A percentile compares a stretch with the other conserved stretches of the same genome.
Conservation (phyloP, 2,888 invertebrate species). For the Plemyria rubiginata region DNA sequence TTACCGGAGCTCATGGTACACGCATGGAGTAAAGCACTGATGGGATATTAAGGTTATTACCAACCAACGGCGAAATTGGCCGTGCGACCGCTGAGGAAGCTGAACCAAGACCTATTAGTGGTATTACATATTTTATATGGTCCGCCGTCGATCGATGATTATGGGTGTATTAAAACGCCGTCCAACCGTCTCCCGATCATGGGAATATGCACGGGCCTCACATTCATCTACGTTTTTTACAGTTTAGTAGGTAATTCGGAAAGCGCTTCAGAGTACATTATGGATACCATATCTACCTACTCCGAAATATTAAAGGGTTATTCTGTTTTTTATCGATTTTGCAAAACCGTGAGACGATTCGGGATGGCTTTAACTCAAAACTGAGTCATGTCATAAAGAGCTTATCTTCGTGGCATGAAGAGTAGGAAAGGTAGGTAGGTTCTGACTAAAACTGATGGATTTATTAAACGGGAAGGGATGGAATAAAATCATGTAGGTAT, state of each 20-base stretch:
- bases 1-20: constrained; percentile 75
- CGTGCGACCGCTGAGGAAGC: constrained; percentile 83
- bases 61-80: constrained; percentile 79
- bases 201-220: constrained; percentile 73
- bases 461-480: no score
- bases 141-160: constrained; percentile 76
- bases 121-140: constrained; percentile 82
- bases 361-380: constrained; percentile 5
- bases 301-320: constrained; percentile 64
- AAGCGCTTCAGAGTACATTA: constrained; percentile 65
- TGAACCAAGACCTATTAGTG: constrained; percentile 79
- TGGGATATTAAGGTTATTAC: constrained; percentile 83
- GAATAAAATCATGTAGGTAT: no score
- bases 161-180: constrained; percentile 80
- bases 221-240: constrained; percentile 79
- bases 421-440: no score
- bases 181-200: constrained; percentile 74
- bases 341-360: constrained; percentile 56
- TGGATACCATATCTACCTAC: constrained; percentile 51
- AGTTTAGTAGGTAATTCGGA: constrained; percentile 80
- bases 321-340: constrained; percentile 55
- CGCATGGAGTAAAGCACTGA: constrained; percentile 74
- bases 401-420: not conserved
- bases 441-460: no score
- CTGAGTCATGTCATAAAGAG: not conserved